These are phyloP conservation scores for Paracanthobrama guichenoti DNA, from an alignment of 2,113 vertebrate species.

Conservation along the genomic window DNA sequence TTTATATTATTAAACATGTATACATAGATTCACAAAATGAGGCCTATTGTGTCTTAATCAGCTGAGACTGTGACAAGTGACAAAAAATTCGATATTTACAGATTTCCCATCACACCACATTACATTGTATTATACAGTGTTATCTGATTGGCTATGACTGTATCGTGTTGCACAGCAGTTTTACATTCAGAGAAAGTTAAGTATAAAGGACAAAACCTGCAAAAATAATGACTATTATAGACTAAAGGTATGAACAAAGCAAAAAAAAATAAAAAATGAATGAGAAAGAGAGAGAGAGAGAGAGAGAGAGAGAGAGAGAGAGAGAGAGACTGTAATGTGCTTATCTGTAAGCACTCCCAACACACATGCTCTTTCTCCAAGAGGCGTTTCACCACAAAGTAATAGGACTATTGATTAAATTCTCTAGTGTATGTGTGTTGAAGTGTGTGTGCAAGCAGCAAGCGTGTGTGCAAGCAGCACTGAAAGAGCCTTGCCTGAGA, in stretches of 20 bases:
- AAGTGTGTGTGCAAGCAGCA: conserved; percentile 21
- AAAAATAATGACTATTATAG: not conserved
- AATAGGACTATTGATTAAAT: conserved; percentile 49
- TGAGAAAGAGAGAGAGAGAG: not conserved
- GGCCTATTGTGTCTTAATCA: no score
- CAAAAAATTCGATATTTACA: no score
- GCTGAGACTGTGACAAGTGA: no score
- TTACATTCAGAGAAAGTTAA: not conserved
- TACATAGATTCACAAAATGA: no score
- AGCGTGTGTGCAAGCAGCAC: conserved; percentile 19
- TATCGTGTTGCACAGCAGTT: not conserved
- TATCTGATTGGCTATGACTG: no score
- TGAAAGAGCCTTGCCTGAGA: not conserved
- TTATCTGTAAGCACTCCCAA: conserved; percentile 39
- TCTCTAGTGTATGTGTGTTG: conserved; percentile 23
- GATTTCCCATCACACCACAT: no score
- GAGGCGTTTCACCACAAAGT: conserved; percentile 38
- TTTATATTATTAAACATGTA: no score
- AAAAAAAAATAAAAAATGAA: not conserved
- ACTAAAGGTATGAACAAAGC: conserved; percentile 21
- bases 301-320: not conserved
- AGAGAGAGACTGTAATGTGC: conserved; percentile 16
- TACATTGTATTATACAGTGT: no score
- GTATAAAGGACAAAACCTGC: not conserved
- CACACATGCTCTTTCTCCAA: conserved; percentile 21